These are phyloP conservation scores for Hemicordylus capensis DNA, from an alignment of 2,113 vertebrate species.

Conservation along the genomic window DNA sequence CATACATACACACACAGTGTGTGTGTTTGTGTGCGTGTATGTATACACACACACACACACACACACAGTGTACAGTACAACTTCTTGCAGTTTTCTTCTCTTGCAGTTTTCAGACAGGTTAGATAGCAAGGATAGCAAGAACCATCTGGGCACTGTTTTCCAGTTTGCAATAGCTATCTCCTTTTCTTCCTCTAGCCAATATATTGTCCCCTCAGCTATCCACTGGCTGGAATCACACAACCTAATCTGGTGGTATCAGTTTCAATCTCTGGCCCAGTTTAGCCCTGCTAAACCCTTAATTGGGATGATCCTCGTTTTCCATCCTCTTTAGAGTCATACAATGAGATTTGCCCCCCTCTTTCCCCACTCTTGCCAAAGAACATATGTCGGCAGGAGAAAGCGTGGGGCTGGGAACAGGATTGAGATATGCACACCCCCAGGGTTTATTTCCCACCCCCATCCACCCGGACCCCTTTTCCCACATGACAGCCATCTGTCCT, in stretches of 20 bases:
- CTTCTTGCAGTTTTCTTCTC: not conserved
- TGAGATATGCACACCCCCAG: slow-evolving; percentile 6
- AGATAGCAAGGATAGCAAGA: not conserved
- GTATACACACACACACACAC: no score
- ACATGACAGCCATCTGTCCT: slow-evolving; percentile 31
- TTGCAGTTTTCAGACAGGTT: no score
- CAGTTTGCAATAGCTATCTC: slow-evolving; percentile 11
- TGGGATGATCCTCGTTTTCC: slow-evolving; percentile 26
- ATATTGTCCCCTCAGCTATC: slow-evolving; percentile 24
- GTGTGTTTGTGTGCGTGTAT: no score
- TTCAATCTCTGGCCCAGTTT: slow-evolving; percentile 6
- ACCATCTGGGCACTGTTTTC: not conserved
- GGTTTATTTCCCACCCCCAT: not conserved
- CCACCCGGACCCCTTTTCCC: slow-evolving; percentile 6
- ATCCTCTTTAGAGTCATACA: slow-evolving; percentile 42
- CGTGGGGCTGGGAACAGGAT: slow-evolving; percentile 1
- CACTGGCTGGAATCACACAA: slow-evolving; percentile 31
- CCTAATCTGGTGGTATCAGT: slow-evolving; percentile 11
- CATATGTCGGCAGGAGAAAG: slow-evolving; percentile 24
- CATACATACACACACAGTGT: no score
- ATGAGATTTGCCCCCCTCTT: slow-evolving; percentile 27
- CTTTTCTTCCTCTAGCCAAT: not conserved
- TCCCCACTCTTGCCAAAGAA: not conserved
- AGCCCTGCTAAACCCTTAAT: slow-evolving; percentile 26
- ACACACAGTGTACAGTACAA: not conserved